phyloP scores from a whole-genome alignment of 2,797 vertebrate species.

The Oophaga sylvatica region DNA sequence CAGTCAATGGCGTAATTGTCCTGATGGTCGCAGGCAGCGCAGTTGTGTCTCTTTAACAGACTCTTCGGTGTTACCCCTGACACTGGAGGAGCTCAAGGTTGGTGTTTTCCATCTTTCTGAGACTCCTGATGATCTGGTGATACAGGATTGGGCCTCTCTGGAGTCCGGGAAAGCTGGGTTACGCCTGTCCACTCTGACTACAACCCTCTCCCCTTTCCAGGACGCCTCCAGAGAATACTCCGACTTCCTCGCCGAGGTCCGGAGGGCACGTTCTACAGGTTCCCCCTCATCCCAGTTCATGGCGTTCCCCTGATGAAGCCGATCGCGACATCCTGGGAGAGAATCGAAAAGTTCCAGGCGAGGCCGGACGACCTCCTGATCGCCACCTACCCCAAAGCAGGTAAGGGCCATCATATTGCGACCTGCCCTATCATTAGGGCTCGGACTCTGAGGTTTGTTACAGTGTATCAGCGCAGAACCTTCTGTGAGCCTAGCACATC shows the following conservation, averaged over 20 bases:
- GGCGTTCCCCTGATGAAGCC: conserved; percentile 77
- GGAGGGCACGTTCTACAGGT: conserved; percentile 66
- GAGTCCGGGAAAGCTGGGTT: not conserved
- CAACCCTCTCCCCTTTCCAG: not conserved
- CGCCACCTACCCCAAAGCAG: conserved; percentile 86
- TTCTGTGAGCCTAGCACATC: not conserved
- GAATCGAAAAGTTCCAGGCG: conserved; percentile 75
- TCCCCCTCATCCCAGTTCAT: conserved; percentile 71
- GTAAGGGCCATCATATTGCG: conserved; percentile 65
- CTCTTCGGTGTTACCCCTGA: no score
- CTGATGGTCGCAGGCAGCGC: no score
- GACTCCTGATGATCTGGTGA: no score
- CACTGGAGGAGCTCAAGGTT: no score
- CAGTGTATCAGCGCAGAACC: not conserved
- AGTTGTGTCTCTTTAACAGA: no score
- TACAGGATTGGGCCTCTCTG: no score
- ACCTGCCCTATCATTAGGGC: not conserved
- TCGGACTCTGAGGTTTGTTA: not conserved
- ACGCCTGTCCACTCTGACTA: not conserved
- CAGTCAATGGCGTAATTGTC: no score
- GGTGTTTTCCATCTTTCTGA: not conserved
- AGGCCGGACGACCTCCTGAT: conserved; percentile 81
- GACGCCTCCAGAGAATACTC: not conserved
- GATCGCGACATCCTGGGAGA: conserved; percentile 76
- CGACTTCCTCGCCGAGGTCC: not conserved